A percentile compares a stretch with the other conserved stretches of the same genome.
phyloP scores from a whole-genome alignment of 2,797 vertebrate genomes.

The Schizopygopsis pylzovi region DNA sequence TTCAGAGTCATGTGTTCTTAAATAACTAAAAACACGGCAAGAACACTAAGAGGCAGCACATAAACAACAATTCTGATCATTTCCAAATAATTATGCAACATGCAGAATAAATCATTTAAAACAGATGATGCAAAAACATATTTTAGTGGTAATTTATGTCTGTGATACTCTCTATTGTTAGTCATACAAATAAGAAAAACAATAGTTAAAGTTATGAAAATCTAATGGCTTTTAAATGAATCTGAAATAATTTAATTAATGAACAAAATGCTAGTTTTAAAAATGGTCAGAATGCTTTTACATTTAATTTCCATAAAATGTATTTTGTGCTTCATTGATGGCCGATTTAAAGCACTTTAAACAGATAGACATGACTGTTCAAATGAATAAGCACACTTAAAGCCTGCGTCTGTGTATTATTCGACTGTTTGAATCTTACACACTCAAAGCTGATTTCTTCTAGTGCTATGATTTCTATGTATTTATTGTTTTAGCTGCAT shows the following conservation, averaged over 20 bases:
- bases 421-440: not conserved
- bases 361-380: not conserved
- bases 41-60: slow-evolving; percentile 4
- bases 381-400: not conserved
- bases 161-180: not conserved
- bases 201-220: not conserved
- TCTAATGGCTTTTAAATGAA: not conserved
- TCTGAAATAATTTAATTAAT: not conserved
- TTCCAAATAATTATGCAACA: not conserved
- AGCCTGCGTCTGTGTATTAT: not conserved
- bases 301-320: not conserved
- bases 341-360: not conserved
- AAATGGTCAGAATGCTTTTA: not conserved
- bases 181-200: not conserved
- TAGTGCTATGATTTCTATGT: not conserved
- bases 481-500: not conserved
- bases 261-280: not conserved
- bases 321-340: not conserved
- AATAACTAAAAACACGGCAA: slow-evolving; percentile 30
- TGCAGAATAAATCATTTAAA: not conserved
- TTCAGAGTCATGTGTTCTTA: slow-evolving; percentile 8
- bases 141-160: not conserved
- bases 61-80: not conserved
- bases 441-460: not conserved
- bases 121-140: not conserved